phyloP scores from a whole-genome alignment of 2,888 invertebrate species.

The Autographa gamma region DNA sequence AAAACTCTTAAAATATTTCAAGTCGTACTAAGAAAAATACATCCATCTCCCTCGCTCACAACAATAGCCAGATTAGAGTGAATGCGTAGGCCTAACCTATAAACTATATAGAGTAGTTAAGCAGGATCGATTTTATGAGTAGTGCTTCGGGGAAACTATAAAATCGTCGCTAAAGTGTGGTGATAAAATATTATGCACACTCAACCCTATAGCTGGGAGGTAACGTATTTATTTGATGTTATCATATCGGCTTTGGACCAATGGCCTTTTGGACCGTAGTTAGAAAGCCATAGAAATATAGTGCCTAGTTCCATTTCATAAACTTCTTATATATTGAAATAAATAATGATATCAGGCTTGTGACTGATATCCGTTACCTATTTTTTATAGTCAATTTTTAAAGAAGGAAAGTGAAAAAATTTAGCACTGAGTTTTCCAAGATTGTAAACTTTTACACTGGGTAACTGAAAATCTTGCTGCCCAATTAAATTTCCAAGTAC shows the following conservation, averaged over 20 bases:
- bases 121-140: conserved; percentile 38
- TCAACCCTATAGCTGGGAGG: conserved; percentile 11
- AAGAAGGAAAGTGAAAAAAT: no score
- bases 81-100: conserved; percentile 15
- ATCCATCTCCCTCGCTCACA: neutral
- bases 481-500: no score
- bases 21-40: neutral
- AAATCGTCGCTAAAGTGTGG: conserved; percentile 33
- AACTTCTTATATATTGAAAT: neutral
- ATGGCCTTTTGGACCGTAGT: neutral
- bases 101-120: conserved; percentile 19
- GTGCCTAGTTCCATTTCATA: neutral
- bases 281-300: neutral
- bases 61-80: conserved; percentile 6
- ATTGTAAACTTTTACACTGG: no score
- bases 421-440: no score
- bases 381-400: no score
- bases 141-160: conserved; percentile 38
- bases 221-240: neutral
- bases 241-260: neutral
- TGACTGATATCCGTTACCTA: no score
- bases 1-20: neutral
- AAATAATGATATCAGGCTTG: neutral
- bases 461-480: no score
- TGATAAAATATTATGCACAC: conserved; percentile 43